Evolutionary conservation across 2,888 invertebrate species (phyloP), one percentile per base, ranked within the genome.

Genomic region (Synergus laeviventris): DNA sequence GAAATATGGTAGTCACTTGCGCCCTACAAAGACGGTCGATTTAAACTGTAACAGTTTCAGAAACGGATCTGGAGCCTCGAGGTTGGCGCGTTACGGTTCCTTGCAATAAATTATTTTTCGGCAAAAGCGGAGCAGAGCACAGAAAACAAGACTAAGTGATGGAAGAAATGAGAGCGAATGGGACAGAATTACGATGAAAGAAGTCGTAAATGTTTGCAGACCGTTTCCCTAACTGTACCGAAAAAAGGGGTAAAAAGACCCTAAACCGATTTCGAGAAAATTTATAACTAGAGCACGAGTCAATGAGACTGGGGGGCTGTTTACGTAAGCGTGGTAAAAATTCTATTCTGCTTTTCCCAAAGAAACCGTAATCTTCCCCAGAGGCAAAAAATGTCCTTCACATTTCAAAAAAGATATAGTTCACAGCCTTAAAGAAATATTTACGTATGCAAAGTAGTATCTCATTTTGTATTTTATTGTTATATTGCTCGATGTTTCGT

Each of bases 41-140:
- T 86, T 88, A 87, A 89, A 90, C 76, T 89, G 90, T 88, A 89
- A 87, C 89, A 88, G 84, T 84, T 83, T 78, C 81, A 81, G 82
- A 86, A 86, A 86, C 82, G 85, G 83, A 87, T 84, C 84, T 78
- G 36, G 42, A 36, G 38, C 31, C 61, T 77, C 78, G 59, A 73
- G 74, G 86, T 83, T 84, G 84, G 85, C 80, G 79, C 60, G 82
- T 84, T 84, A 85, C 85, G 83, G 84, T 84, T 85, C 79, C 74
- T 79, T 78, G 85, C 76, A 86, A 85, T 88, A 88, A 89, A 88
- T 88, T 88, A 87, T 84, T 83, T 84, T 84, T 84, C 83, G 78
- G 77, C 70, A 78, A 80, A 81, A 79, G 64, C 74, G 60, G 79
- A 78, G 79, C 74, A 62, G 79, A 78, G 79, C 77, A 7, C 45